Percentiles rank a stretch among this genome's conserved stretches.
Conservation (phyloP, 2,888 invertebrate species). For the Cheilosia vernalis region DNA sequence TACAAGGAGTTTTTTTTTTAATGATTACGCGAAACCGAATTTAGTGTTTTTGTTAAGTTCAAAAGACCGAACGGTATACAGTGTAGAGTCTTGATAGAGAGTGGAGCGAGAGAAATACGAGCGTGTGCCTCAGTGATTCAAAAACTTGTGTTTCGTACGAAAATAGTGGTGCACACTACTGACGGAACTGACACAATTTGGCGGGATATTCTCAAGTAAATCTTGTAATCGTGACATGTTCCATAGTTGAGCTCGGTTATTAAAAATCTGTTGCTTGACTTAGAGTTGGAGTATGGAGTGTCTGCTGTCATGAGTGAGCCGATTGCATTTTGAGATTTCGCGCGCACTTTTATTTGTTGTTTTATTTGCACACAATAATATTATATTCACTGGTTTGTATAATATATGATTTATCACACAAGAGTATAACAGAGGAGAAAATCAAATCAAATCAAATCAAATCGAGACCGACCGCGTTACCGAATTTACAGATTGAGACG, state of each 20-base stretch:
- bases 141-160: conserved; percentile 76
- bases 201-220: conserved; percentile 76
- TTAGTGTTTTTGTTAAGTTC: conserved; percentile 43
- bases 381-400: conserved; percentile 1
- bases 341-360: conserved; percentile 44
- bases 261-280: conserved; percentile 65
- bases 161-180: conserved; percentile 76
- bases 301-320: conserved; percentile 68
- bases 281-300: conserved; percentile 24
- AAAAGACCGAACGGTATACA: conserved; percentile 63
- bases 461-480: conserved; percentile 69
- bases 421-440: conserved; percentile 15
- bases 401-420: conserved; percentile 23
- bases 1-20: conserved; percentile 77
- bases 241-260: conserved; percentile 74
- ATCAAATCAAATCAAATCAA: conserved; percentile 63
- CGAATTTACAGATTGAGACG: conserved; percentile 72
- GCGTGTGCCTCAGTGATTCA: conserved; percentile 44
- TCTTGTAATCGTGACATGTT: conserved; percentile 76
- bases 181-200: conserved; percentile 76
- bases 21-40: conserved; percentile 70
- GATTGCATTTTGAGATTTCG: conserved; percentile 68
- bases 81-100: conserved; percentile 42
- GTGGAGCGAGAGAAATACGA: neutral
- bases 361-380: conserved; percentile 20